Percentiles rank a stretch among this genome's conserved stretches.
These are phyloP conservation scores for Stenoptilia bipunctidactyla DNA, from an alignment of 2,888 invertebrate genomes.

Conservation along the genomic window DNA sequence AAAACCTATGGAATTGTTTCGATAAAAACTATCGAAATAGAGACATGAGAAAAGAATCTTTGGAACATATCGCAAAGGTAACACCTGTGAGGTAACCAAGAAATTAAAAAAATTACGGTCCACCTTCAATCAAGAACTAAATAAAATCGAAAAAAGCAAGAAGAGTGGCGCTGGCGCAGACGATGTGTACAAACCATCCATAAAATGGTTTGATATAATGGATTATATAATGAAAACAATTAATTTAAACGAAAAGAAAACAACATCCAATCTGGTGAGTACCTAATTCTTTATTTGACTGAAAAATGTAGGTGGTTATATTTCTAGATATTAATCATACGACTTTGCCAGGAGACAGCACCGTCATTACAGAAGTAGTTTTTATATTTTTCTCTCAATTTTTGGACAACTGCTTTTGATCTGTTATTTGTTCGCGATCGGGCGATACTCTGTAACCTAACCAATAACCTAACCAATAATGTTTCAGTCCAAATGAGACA, in stretches of 20 bases:
- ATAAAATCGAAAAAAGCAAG: conserved; percentile 14
- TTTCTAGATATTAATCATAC: conserved; percentile 8
- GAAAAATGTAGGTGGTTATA: conserved; percentile 7
- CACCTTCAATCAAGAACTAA: conserved; percentile 15
- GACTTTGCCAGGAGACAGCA: conserved; percentile 13
- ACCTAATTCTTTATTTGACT: conserved; percentile 12
- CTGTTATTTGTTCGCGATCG: conserved; percentile 8
- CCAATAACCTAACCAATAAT: too few species aligned
- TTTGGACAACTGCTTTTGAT: conserved; percentile 3
- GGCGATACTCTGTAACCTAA: conserved; percentile 12
- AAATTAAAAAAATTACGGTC: conserved; percentile 14
- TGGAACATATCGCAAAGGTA: conserved; percentile 7
- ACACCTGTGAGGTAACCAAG: background rate
- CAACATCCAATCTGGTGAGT: conserved; percentile 15
- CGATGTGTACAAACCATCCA: conserved; percentile 14
- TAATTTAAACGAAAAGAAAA: conserved; percentile 14
- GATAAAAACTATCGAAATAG: conserved; percentile 16
- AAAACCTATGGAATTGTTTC: conserved; percentile 17
- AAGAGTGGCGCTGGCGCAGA: conserved; percentile 12
- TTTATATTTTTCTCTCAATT: conserved; percentile 13
- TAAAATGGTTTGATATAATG: conserved; percentile 13
- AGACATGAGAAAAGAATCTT: conserved; percentile 12
- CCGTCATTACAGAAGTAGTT: conserved; percentile 11
- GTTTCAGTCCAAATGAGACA: too few species aligned
- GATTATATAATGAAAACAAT: conserved; percentile 9